Evolutionary conservation across 2,113 vertebrate genomes (phyloP).

Genomic region (Anoplopoma fimbria): DNA sequence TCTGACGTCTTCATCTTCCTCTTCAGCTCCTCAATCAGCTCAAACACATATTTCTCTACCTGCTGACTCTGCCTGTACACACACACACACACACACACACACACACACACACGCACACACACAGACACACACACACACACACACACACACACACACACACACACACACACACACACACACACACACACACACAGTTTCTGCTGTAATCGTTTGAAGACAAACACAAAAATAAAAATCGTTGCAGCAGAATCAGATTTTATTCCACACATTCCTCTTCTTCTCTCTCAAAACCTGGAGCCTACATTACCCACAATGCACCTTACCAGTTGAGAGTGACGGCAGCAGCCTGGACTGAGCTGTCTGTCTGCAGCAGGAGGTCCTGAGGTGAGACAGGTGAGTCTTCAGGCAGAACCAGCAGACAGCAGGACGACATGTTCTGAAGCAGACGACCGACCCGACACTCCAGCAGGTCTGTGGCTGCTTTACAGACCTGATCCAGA

Average conservation of each 20-base stretch:
- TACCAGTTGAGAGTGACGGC: slow-evolving; percentile 80
- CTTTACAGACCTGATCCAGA: slow-evolving; percentile 79
- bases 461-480: slow-evolving; percentile 81
- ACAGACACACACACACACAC: slow-evolving; percentile 32
- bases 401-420: slow-evolving; percentile 82
- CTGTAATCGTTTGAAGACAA: too few species aligned
- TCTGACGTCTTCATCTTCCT: slow-evolving; percentile 79
- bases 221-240: not conserved
- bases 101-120: slow-evolving; percentile 41
- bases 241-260: too few species aligned
- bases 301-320: not conserved
- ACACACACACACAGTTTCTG: not conserved
- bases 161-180: not conserved
- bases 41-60: slow-evolving; percentile 82
- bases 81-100: slow-evolving; percentile 41
- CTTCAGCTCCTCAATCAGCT: slow-evolving; percentile 83
- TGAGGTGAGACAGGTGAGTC: slow-evolving; percentile 76
- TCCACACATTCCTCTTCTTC: not conserved
- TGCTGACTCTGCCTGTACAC: slow-evolving; percentile 86
- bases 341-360: slow-evolving; percentile 68
- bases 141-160: not conserved
- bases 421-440: slow-evolving; percentile 74
- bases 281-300: not conserved
- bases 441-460: slow-evolving; percentile 85
- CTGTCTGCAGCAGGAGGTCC: slow-evolving; percentile 80